Conservation (phyloP, 2,113 vertebrate genomes). For the Neopipo cinnamomea region DNA sequence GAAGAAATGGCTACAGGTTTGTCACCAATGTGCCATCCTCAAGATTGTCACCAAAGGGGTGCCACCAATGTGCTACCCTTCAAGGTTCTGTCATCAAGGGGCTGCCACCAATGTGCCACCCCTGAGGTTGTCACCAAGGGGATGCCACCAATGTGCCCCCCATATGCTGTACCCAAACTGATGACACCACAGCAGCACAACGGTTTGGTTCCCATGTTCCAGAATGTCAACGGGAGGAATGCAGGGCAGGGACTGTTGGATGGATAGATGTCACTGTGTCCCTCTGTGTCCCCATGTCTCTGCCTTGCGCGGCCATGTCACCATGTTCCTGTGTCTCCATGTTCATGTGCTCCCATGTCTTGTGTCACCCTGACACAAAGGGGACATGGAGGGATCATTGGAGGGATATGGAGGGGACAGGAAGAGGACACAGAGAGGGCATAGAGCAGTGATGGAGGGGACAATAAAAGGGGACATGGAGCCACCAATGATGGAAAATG, state of each 20-base stretch:
- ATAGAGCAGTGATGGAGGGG: not conserved
- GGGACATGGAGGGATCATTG: not conserved
- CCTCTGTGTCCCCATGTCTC: not conserved
- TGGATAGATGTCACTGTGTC: not conserved
- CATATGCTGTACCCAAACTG: rapidly evolving
- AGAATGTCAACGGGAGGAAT: not conserved
- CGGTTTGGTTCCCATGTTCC: rapidly evolving
- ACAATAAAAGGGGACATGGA: not conserved
- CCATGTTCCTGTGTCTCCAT: rapidly evolving
- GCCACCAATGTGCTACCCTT: not conserved
- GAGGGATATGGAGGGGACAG: not conserved
- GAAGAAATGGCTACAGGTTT: not conserved
- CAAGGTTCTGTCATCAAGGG: not conserved
- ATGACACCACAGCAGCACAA: not conserved
- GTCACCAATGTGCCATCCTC: not conserved
- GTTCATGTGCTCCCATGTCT: not conserved
- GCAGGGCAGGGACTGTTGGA: not conserved
- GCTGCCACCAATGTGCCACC: not conserved
- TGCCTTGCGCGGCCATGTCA: too few species aligned
- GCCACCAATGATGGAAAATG: not conserved
- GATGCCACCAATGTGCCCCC: not conserved
- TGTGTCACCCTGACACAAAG: not conserved
- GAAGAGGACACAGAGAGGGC: not conserved
- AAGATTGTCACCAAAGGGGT: not conserved
- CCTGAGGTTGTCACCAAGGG: not conserved